A percentile compares a stretch with the other conserved stretches of the same genome.
Evolutionary conservation across 2,888 invertebrate genomes (phyloP).

Genomic region (Chrysodeixis includens): DNA sequence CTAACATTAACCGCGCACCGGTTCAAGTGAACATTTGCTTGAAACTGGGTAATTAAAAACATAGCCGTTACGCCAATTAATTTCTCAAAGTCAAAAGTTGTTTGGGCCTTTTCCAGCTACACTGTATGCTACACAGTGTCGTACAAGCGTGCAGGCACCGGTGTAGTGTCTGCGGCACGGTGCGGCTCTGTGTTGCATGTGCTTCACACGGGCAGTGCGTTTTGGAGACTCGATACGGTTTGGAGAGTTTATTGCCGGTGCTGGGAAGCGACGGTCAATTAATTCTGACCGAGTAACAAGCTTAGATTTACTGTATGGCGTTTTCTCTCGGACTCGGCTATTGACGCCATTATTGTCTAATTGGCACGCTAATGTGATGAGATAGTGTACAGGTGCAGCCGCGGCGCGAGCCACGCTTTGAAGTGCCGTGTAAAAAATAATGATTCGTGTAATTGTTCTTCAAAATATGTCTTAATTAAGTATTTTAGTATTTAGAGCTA

Average conservation of each 20-base stretch:
- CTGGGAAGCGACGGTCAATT: constrained; percentile 73
- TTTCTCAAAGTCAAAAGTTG: constrained; percentile 84
- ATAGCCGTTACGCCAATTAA: constrained; percentile 86
- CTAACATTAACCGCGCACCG: constrained; percentile 45
- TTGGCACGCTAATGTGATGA: constrained; percentile 59
- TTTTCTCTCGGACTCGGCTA: constrained; percentile 60
- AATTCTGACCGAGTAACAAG: constrained; percentile 75
- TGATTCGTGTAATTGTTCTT: constrained; percentile 20
- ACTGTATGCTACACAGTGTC: constrained; percentile 44
- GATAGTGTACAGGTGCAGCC: constrained; percentile 17
- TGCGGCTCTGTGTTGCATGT: constrained; percentile 46
- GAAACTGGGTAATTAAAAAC: constrained; percentile 78
- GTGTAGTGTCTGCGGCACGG: constrained; percentile 22
- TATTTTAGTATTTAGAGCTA: constrained; percentile 19
- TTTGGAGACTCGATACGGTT: constrained; percentile 77
- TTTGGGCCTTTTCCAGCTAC: constrained; percentile 64
- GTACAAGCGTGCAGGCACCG: constrained; percentile 10
- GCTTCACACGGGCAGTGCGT: constrained; percentile 42
- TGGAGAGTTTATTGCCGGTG: constrained; percentile 73
- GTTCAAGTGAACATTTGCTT: constrained; percentile 64
- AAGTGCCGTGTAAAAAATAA: constrained; percentile 23
- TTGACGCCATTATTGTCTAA: constrained; percentile 64
- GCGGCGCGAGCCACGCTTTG: constrained; percentile 16
- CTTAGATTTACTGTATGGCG: constrained; percentile 68
- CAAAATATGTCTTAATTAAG: constrained; percentile 40